These are phyloP conservation scores for Pristis pectinata DNA, from an alignment of 2,797 vertebrate species.

Conservation along the genomic window DNA sequence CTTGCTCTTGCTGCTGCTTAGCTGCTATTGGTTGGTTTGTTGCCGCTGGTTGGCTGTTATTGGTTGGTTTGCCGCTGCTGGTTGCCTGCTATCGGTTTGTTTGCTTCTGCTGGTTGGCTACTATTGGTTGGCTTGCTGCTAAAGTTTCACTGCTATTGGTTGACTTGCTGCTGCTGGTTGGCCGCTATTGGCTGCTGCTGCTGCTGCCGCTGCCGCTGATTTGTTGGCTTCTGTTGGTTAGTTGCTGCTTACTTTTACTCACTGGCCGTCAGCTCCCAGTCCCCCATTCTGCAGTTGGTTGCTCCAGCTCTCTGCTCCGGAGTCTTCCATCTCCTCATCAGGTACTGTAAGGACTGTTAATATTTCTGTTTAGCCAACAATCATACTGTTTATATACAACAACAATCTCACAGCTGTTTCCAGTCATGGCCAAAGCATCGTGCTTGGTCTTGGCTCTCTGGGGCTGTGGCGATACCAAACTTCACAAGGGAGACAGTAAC, in stretches of 20 bases:
- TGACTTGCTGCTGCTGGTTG: background rate
- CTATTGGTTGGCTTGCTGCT: background rate
- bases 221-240: background rate
- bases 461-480: background rate
- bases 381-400: background rate
- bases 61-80: background rate
- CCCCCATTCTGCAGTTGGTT: background rate
- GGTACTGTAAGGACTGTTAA: constrained; percentile 24
- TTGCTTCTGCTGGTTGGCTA: background rate
- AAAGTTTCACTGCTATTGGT: background rate
- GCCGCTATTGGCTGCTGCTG: background rate
- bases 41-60: background rate
- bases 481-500: background rate
- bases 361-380: constrained; percentile 15
- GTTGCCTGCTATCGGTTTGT: background rate
- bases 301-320: background rate
- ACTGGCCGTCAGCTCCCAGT: background rate
- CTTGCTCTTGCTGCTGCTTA: background rate
- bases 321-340: background rate
- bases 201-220: background rate
- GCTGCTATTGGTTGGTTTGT: background rate
- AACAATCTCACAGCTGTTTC: background rate
- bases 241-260: background rate
- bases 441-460: background rate
- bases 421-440: background rate